Base-by-base conservation (phyloP, 1,140 invertebrate species). In the Bombus ignitus region DNA sequence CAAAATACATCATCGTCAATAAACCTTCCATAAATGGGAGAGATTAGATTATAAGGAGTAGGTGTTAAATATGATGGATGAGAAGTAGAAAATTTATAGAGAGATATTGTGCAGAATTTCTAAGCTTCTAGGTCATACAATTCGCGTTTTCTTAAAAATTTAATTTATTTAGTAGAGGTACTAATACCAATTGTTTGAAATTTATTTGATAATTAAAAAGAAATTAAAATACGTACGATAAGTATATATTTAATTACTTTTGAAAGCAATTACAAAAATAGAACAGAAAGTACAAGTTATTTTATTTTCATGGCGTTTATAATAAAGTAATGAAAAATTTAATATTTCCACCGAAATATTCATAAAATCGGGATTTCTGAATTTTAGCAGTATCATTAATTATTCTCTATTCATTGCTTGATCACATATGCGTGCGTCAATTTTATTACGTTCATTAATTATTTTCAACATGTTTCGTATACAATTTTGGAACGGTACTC, bases 361-460 rank as follows among this genome's bases (percentile, higher is more conserved):
- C 4, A 15, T 32, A 70, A 37, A 28, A 28, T 25, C 18, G 10
- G 4, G 4, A 39, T 70, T 25, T 35, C 35, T 39, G 35, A n/a
- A 68, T 68, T 70, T 39, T 22, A 25, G 5, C 10, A 12, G 37
- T 37, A 5, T 39, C 37, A 25, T 71, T 39, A 71, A 39, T 71
- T 39, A 71, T 39, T 71, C 68, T 13, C 37, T 39, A 37, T 71
- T 68, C 65, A 65, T 65, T 13, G 13, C 62, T 65, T 68, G 35
- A 37, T 68, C 32, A 22, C 35, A 37, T 35, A 66, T 37, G 66
- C 66, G 8, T 68, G 32, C 35, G 35, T 68, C 35, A 28, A 71
- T 39, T 71, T 71, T 28, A 39, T 71, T 39, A 28, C 35, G 25
- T 70, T 71, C 37, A 25, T 71, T 71, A 71, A 71, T 71, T 71